phyloP scores from a whole-genome alignment of 2,113 vertebrate species.

The Megalops atlanticus region DNA sequence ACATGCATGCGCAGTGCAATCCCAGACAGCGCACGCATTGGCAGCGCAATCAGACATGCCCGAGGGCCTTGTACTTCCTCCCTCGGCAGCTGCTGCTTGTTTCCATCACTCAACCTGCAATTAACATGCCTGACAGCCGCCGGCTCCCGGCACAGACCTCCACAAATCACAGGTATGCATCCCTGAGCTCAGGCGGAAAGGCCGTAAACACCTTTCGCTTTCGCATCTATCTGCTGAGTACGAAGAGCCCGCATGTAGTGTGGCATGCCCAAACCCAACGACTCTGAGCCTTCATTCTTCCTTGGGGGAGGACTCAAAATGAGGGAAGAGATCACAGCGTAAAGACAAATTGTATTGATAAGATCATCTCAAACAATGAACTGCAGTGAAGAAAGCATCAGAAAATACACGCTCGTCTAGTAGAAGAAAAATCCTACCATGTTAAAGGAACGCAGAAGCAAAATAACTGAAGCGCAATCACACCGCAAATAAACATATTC shows the following conservation, averaged over 20 bases:
- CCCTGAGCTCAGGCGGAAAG: constrained; percentile 61
- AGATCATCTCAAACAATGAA: too few relatives aligned
- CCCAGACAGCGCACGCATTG: constrained; percentile 21
- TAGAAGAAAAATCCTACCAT: too few relatives aligned
- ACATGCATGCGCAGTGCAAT: neutral
- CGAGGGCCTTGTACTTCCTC: constrained; percentile 60
- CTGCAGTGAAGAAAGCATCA: too few relatives aligned
- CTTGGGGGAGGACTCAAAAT: too few relatives aligned
- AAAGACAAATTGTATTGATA: too few relatives aligned
- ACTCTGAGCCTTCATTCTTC: neutral
- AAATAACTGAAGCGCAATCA: too few relatives aligned
- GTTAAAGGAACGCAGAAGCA: too few relatives aligned
- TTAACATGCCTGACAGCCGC: constrained; percentile 66
- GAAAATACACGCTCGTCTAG: too few relatives aligned
- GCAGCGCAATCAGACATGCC: constrained; percentile 52
- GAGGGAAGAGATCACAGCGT: too few relatives aligned
- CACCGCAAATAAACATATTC: too few relatives aligned
- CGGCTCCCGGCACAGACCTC: constrained; percentile 57
- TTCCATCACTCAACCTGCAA: constrained; percentile 64
- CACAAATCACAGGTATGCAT: constrained; percentile 68
- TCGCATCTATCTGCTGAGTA: constrained; percentile 44
- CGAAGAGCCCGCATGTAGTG: constrained; percentile 13
- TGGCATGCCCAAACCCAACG: neutral
- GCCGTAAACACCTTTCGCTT: constrained; percentile 58
- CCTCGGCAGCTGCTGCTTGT: constrained; percentile 62